Percentiles rank a stretch among this genome's conserved stretches.
phyloP scores from a whole-genome alignment of 2,113 vertebrate species.

The Diphyllodes magnificus region DNA sequence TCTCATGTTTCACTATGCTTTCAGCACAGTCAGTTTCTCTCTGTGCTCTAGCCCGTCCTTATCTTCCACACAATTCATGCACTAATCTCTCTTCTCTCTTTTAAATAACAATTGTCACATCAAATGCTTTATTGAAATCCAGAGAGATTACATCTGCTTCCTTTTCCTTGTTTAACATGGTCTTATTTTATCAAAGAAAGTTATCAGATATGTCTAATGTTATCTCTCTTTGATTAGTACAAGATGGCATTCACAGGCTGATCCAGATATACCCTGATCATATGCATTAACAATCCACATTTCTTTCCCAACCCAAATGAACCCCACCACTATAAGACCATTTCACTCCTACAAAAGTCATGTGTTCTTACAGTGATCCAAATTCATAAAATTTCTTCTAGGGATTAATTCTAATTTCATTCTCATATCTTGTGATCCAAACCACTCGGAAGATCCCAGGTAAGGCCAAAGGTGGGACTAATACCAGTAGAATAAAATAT shows the following conservation, averaged over 20 bases:
- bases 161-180: not conserved
- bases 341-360: not conserved
- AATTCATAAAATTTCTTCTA: not conserved
- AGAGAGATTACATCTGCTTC: not conserved
- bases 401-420: not conserved
- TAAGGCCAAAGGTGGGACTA: not conserved
- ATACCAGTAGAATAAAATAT: not conserved
- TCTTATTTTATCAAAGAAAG: slow-evolving; percentile 8
- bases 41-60: not conserved
- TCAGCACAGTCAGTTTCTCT: not conserved
- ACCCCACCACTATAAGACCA: not conserved
- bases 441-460: not conserved
- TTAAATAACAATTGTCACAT: not conserved
- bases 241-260: not conserved
- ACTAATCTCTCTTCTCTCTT: not conserved
- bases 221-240: not conserved
- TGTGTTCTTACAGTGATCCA: not conserved
- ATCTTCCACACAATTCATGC: not conserved
- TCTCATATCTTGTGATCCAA: not conserved
- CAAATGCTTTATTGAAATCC: not conserved
- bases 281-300: not conserved
- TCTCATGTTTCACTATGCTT: not conserved
- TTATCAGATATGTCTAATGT: not conserved
- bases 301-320: not conserved
- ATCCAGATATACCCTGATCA: not conserved